These are phyloP conservation scores for Laodelphax striatellus DNA, from an alignment of 1,140 invertebrate species.

Conservation along the genomic window DNA sequence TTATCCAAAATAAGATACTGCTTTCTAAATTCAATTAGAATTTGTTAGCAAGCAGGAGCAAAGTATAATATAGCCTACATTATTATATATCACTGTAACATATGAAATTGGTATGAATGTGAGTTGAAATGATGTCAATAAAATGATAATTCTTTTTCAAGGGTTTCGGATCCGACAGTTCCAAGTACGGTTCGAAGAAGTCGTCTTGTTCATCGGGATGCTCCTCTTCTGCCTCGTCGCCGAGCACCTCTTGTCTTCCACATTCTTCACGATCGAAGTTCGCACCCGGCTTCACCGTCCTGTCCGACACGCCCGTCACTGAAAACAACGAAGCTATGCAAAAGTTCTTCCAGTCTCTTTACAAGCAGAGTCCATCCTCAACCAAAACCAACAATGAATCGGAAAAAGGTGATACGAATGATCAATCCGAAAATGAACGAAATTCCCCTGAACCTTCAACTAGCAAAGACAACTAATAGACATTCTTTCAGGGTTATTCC, in stretches of 20 bases:
- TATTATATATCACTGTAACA: too few relatives aligned
- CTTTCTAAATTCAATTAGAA: too few relatives aligned
- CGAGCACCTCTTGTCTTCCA: background rate
- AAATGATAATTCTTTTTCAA: too few relatives aligned
- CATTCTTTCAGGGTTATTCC: too few relatives aligned
- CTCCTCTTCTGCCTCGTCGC: background rate
- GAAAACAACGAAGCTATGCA: conserved; percentile 7
- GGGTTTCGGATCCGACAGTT: too few relatives aligned
- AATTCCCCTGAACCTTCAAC: conserved; percentile 4
- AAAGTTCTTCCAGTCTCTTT: conserved; percentile 7
- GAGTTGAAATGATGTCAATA: too few relatives aligned
- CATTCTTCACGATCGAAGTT: background rate
- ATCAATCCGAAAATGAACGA: background rate
- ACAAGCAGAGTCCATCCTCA: background rate
- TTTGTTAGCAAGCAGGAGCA: too few relatives aligned
- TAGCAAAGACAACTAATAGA: background rate
- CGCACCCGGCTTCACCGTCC: conserved; percentile 4
- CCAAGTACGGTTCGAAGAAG: background rate
- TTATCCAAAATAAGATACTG: too few relatives aligned
- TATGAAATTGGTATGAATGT: too few relatives aligned
- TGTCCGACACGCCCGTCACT: conserved; percentile 1
- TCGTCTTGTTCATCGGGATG: background rate
- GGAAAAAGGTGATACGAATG: too few relatives aligned
- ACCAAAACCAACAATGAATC: background rate
- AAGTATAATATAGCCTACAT: too few relatives aligned